A percentile compares a stretch with the other conserved stretches of the same genome.
Evolutionary conservation across 2,113 vertebrate species (phyloP).

Genomic region (Empidonax traillii): DNA sequence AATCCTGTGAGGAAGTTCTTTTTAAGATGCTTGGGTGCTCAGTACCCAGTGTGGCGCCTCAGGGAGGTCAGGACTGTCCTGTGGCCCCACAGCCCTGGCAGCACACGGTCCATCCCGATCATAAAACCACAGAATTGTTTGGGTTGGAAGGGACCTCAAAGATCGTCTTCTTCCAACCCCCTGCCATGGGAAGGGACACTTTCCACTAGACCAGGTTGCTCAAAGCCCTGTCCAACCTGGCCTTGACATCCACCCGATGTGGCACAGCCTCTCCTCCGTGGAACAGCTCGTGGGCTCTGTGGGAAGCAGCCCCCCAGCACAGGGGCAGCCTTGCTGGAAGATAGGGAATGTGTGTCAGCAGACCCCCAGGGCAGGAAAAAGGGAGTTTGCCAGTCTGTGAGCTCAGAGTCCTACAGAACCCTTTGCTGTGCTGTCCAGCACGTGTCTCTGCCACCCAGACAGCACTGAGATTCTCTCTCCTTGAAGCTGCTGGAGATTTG

Average conservation of each 20-base stretch:
- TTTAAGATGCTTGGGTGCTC: not conserved
- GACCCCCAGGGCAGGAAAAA: not conserved
- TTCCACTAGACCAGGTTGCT: not conserved
- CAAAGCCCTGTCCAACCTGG: not conserved
- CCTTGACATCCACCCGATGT: not conserved
- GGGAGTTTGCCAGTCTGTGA: not conserved
- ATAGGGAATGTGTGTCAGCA: accelerated
- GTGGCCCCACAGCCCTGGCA: accelerated
- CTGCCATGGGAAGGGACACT: not conserved
- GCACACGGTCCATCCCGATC: not conserved
- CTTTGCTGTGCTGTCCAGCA: not conserved
- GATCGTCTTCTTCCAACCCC: accelerated
- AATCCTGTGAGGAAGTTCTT: not conserved
- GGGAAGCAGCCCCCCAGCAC: not conserved
- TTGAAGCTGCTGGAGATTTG: conserved; percentile 1
- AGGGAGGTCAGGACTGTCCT: not conserved
- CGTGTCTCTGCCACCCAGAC: not conserved
- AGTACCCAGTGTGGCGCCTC: accelerated
- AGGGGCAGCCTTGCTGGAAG: not conserved
- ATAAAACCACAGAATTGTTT: not conserved
- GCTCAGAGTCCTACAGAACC: not conserved
- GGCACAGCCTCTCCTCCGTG: not conserved
- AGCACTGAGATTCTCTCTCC: not conserved
- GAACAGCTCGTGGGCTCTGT: not conserved
- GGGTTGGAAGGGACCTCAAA: not conserved